These are phyloP conservation scores for Sarcoramphus papa DNA, from an alignment of 2,797 vertebrate genomes.

Conservation along the genomic window DNA sequence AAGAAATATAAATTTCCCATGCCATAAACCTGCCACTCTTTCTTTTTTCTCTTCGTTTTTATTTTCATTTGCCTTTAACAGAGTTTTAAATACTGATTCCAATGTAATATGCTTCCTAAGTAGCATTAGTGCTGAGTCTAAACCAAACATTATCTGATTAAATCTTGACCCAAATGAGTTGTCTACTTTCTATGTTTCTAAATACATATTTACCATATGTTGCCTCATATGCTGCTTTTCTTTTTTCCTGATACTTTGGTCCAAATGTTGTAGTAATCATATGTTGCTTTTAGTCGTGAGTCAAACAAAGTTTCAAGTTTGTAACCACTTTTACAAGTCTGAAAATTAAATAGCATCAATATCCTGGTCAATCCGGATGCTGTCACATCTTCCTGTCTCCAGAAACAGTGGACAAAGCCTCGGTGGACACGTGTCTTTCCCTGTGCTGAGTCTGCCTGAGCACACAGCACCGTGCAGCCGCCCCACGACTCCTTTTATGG, in stretches of 20 bases:
- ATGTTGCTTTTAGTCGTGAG: conserved; percentile 20
- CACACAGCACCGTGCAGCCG: neutral
- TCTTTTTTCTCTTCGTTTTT: neutral
- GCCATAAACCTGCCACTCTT: neutral
- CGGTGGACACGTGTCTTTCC: fast-evolving
- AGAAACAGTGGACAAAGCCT: neutral
- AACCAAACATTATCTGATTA: conserved; percentile 64
- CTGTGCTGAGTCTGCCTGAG: neutral
- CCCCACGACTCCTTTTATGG: neutral
- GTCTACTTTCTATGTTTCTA: conserved; percentile 54
- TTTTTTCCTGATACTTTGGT: conserved; percentile 11
- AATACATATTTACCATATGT: conserved; percentile 68
- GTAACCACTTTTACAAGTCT: neutral
- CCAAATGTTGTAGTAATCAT: conserved; percentile 30
- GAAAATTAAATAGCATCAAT: neutral
- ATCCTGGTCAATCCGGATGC: neutral
- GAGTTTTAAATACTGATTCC: conserved; percentile 31
- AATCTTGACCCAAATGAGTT: conserved; percentile 66
- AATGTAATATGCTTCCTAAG: conserved; percentile 41
- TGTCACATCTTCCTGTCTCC: neutral
- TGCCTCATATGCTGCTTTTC: conserved; percentile 59
- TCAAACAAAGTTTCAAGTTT: conserved; percentile 7
- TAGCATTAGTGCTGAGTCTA: conserved; percentile 45
- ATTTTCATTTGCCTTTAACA: neutral
- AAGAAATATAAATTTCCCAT: neutral